Base-by-base conservation (phyloP, 2,888 invertebrate genomes). In the Thymelicus lineola region DNA sequence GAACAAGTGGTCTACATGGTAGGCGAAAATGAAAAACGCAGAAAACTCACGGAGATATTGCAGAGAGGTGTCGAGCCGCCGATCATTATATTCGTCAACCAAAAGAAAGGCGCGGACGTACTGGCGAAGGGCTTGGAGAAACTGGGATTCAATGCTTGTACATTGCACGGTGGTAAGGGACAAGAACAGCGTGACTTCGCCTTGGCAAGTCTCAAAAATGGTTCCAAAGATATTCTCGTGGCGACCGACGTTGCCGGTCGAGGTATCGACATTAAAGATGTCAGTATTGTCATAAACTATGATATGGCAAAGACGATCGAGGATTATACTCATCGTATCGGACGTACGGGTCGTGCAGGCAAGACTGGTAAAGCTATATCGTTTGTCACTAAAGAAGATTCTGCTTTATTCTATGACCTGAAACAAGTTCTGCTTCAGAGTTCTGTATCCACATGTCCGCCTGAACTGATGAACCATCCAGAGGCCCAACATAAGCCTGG, bases 231-330 rank as follows among this genome's bases (percentile, higher is more conserved):
- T 85, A 99, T 99, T 83, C 93, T 99, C 78, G 99, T 99, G 53
- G 99, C 99, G 0, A 99, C 99, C 0, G 99, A 99, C 89, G 99
- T 99, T 0, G 99, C 99, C 77, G 99, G 99, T 78, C 97, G 99
- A 95, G 99, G 99, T 98, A 99, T 99, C 77, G 99, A 99, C 86
- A 99, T 99, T 86, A 99, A 99, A 87, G 99, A 99, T 88, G 99
- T 99, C 3, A 98, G 99, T 7, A 95, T 99, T 91, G 99, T 99
- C 74, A 98, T 99, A 80, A 99, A 99, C 89, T 99, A 99, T 82
- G 99, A 99, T 86, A 99, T 99, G 99, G 99, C 99, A 0, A 99
- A 99, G 90, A 96, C 97, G 17, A 99, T 99, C 82, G 99, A 99
- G 95, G 98, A 98, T 90, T 98, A 98, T 82, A 98, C 98, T 0